Base-by-base conservation (phyloP, 2,888 invertebrate genomes). In the Stenotaenia linearis region DNA sequence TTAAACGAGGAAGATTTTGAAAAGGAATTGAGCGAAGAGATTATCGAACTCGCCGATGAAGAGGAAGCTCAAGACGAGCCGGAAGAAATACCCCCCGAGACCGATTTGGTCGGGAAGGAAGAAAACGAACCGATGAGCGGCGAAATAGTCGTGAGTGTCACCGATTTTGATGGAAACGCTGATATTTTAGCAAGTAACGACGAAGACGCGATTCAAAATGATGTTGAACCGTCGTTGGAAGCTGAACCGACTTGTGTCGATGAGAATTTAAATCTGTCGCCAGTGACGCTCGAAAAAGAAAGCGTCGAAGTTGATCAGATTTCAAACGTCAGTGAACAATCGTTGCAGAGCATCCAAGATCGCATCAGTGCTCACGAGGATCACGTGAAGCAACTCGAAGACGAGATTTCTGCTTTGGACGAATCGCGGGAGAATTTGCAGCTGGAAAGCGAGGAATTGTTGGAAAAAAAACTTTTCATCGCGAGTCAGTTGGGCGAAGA, bases 401-500 rank as follows among this genome's bases (percentile, higher is more conserved):
- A 78, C 12, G 78, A 78, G 10, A 78, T 78, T n/a, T 23, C 45
- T 12, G 6, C 15, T 10, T 25, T 78, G 18, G 78, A 78, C n/a
- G 78, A 78, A 18, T 78, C 78, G 21, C 18, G 45, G 4, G 23
- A 12, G n/a, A 9, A 78, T 23, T 25, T 78, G 23, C 28, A 78
- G 6, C 18, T 2, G 1, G 78, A 78, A 21, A 45, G 25, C 25
- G 32, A 3, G 2, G 28, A 78, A 45, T 50, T 78, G 28, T 18
- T 78, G 9, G 35, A 32, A 75, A 75, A 75, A 18, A 56, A 56
- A 56, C 56, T 56, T 56, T 56, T 4, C 18, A 1, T 56, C 18
- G 56, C 56, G n/a, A 56, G n/a, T 56, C 18, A 56, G 21, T 78
- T 78, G 30, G 18, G 69, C 12, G 50, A 78, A 40, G 80, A 80